phyloP scores from a whole-genome alignment of 2,888 invertebrate genomes.

The Drosophila anceps region DNA sequence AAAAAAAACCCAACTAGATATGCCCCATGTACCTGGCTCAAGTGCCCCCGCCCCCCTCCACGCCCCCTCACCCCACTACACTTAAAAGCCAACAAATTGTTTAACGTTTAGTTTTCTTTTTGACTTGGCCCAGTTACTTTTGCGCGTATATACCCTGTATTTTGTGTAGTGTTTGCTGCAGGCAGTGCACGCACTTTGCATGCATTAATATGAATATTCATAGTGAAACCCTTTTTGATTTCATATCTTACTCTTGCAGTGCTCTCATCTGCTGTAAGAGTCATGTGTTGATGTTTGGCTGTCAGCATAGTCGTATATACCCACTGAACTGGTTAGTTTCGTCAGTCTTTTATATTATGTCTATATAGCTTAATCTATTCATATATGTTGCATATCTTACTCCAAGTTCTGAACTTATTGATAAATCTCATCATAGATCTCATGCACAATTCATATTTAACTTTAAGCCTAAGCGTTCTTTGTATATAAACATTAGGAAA shows the following conservation, averaged over 20 bases:
- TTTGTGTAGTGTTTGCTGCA: neutral
- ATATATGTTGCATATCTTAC: too few species aligned
- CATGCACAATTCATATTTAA: too few species aligned
- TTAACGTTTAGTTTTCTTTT: slow-evolving; percentile 36
- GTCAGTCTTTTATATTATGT: too few species aligned
- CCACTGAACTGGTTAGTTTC: neutral
- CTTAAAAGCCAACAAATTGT: slow-evolving; percentile 28
- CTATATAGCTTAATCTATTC: too few species aligned
- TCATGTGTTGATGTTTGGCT: neutral
- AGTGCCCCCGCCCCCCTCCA: too few species aligned
- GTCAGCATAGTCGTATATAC: neutral
- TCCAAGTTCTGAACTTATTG: too few species aligned
- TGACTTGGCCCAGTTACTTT: slow-evolving; percentile 39
- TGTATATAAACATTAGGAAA: neutral
- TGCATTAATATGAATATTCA: neutral
- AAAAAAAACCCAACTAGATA: slow-evolving; percentile 5
- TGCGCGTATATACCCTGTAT: slow-evolving; percentile 10
- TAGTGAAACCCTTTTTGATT: neutral
- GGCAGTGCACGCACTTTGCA: neutral
- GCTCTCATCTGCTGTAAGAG: neutral
- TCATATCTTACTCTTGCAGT: neutral
- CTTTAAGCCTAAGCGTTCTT: too few species aligned
- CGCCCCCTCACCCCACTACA: too few species aligned
- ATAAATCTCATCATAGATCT: too few species aligned
- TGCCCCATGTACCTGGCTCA: neutral